Evolutionary conservation across 2,113 vertebrate genomes (phyloP), one percentile per base, ranked within the genome.

Genomic region (Corapipo altera): DNA sequence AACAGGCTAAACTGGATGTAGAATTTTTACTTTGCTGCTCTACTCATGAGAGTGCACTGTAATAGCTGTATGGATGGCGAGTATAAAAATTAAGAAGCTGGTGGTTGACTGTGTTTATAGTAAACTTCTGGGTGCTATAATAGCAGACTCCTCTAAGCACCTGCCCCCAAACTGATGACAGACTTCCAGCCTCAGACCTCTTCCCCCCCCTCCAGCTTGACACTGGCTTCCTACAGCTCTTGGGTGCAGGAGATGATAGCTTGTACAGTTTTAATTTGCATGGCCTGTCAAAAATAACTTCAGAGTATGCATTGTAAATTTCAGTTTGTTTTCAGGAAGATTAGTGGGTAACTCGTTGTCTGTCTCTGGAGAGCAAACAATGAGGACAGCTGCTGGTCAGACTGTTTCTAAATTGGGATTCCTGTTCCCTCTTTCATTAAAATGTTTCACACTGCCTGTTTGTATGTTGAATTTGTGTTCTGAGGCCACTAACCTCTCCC

Each of bases 251-350:
- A 95, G 75, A 90, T 93, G 75, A 64, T 74, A 88, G 88, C 20
- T 52, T 93, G 52, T 55, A 20, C 11, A 44, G 55, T 77, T 93
- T 41, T 74, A 67, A 88, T 91, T 93, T 91, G 48, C 12, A 0
- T 67, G n/a, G 18, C 35, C 62, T 96, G 59, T 52, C 32, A 79
- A 79, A 95, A 94, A 80, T 95, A 76, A 30, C 55, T 93, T 77
- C 19, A 69, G 46, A 93, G 75, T 44, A 62, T 55, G 30, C 65
- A 27, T 27, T 67, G 73, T 83, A 73, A 70, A 28, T 67, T 73
- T 73, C 28, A 49, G n/a, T 57, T 93, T 89, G 77, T 76, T 94
- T 90, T 75, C 55, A 43, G 46, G 44, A 88, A 70, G 35, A 88
- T 93, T 39, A 93, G 23, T 77, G 51, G 37, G 64, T 92, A 70